Base-by-base conservation (phyloP, 2,888 invertebrate genomes). In the Trichopria drosophilae region DNA sequence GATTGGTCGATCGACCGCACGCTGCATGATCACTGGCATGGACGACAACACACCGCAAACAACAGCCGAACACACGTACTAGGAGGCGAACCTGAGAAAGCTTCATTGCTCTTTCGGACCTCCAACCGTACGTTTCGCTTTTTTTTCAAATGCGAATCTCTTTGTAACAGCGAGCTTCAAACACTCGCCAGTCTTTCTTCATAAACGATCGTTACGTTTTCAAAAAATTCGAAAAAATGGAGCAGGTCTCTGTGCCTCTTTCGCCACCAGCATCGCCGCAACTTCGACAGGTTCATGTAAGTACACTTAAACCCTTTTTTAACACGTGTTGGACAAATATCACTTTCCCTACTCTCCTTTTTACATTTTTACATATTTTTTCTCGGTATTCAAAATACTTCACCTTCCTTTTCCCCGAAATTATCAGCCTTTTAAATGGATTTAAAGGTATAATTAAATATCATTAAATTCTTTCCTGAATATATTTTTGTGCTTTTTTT, bases 1-100 rank as follows among this genome's bases (percentile, higher is more conserved):
- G 70, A 85, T 85, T 85, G 84, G 86, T 65, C 71, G 66, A 55
- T 60, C 57, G 63, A 63, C 59, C 65, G 68, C 65, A 58, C 62
- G 61, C 67, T 60, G 73, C 73, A 72, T 76, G 72, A 73, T 75
- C 76, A 72, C 71, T 68, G 40, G n/a, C 10, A 55, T 55, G 55
- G 46, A 49, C 16, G 48, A 52, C 12, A 49, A 29, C 15, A 24
- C 24, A 24, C 20, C 49, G 3, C n/a, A n/a, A n/a, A n/a, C n/a
- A n/a, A n/a, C n/a, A n/a, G n/a, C n/a, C n/a, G n/a, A n/a, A n/a
- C n/a, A n/a, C n/a, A n/a, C n/a, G n/a, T n/a, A n/a, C n/a, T n/a
- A n/a, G n/a, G n/a, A n/a, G n/a, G n/a, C n/a, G n/a, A n/a, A 69
- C 67, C 64, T 63, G 69, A 63, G 68, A 67, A 67, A 68, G 67